phyloP scores from a whole-genome alignment of 2,797 vertebrate species.

The Glyptemys insculpta region DNA sequence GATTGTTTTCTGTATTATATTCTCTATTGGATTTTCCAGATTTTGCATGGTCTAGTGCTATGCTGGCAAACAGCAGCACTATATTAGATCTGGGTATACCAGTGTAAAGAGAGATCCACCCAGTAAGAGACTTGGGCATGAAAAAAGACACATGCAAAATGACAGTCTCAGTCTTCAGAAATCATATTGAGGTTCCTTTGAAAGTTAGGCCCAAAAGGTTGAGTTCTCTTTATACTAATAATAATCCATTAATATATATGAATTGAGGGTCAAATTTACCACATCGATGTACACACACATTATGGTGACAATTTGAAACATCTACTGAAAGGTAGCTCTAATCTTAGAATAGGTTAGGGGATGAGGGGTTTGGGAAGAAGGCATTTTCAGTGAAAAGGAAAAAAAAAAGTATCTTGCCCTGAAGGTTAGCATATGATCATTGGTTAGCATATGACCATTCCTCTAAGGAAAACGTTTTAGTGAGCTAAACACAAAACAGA shows the following conservation, averaged over 20 bases:
- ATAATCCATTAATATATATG: not conserved
- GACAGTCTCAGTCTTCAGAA: not conserved
- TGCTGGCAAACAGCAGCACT: not conserved
- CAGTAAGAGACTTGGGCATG: not conserved
- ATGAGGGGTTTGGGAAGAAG: slow-evolving; percentile 73
- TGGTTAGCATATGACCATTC: slow-evolving; percentile 47
- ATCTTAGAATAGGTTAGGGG: slow-evolving; percentile 56
- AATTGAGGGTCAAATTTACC: not conserved
- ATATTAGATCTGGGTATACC: not conserved
- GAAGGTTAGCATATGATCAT: slow-evolving; percentile 63
- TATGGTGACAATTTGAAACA: not conserved
- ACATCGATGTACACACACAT: not conserved
- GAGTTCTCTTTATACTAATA: not conserved
- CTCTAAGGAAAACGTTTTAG: slow-evolving; percentile 70
- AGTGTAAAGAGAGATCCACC: not conserved
- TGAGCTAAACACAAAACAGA: slow-evolving; percentile 77
- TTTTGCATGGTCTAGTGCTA: not conserved
- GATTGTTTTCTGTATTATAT: not conserved
- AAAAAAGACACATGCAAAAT: not conserved
- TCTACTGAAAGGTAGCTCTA: not conserved
- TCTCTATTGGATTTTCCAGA: not conserved
- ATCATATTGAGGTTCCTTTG: not conserved
- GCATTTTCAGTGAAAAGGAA: slow-evolving; percentile 63
- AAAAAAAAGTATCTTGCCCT: slow-evolving; percentile 72
- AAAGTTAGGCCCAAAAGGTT: not conserved